Evolutionary conservation across 2,797 vertebrate genomes (phyloP).

Genomic region (Ceryle rudis): DNA sequence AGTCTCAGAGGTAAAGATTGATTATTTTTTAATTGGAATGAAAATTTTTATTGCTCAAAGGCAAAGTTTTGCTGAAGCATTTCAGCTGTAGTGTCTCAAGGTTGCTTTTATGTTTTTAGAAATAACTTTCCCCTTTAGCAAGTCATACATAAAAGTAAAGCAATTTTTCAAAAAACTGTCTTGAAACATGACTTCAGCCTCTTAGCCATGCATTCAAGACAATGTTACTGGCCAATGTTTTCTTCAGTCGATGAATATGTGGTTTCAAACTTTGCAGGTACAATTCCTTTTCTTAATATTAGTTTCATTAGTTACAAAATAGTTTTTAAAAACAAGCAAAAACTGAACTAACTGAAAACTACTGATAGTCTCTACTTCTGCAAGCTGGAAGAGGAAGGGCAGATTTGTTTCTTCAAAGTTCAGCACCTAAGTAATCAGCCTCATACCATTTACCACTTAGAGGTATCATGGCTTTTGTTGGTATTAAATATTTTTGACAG

Average conservation of each 20-base stretch:
- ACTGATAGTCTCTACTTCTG: not conserved
- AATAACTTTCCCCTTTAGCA: not conserved
- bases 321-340: not conserved
- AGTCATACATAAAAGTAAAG: not conserved
- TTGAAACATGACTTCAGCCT: not conserved
- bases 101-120: not conserved
- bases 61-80: not conserved
- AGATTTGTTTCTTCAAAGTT: not conserved
- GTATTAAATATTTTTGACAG: not conserved
- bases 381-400: not conserved
- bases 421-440: not conserved
- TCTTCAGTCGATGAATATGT: not conserved
- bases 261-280: not conserved
- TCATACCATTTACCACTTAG: not conserved
- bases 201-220: not conserved
- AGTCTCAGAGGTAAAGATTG: conserved; percentile 86
- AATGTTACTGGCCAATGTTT: not conserved
- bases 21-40: not conserved
- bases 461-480: not conserved
- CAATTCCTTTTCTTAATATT: not conserved
- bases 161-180: not conserved
- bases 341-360: not conserved
- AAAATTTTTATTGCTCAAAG: not conserved
- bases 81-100: not conserved
- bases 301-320: not conserved